These are phyloP conservation scores for Escarpia spicata DNA, from an alignment of 2,888 invertebrate species.

Conservation along the genomic window DNA sequence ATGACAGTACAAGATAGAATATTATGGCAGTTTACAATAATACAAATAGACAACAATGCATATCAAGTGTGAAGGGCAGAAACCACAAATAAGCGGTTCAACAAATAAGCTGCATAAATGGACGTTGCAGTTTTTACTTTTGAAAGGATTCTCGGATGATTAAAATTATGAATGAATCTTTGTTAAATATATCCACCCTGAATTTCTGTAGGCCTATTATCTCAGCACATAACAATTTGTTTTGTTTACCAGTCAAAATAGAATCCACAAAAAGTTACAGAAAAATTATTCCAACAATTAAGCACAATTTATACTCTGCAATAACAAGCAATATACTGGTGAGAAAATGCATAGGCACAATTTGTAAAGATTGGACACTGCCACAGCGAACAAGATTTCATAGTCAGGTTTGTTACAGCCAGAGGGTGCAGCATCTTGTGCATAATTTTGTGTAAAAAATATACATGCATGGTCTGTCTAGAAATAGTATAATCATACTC, in stretches of 20 bases:
- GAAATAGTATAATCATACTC: no score
- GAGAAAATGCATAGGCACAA: neutral
- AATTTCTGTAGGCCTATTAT: neutral
- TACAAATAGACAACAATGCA: conserved; percentile 3
- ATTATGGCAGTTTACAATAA: neutral
- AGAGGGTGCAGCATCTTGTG: neutral
- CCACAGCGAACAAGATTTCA: neutral
- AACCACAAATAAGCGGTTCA: neutral
- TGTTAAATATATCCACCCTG: neutral
- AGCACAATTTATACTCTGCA: neutral
- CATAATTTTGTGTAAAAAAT: no score
- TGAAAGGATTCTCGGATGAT: neutral
- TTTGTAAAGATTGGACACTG: neutral
- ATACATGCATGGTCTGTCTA: no score
- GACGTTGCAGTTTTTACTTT: neutral
- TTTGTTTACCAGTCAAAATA: neutral
- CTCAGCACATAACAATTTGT: neutral
- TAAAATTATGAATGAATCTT: neutral
- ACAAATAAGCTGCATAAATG: neutral
- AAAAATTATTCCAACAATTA: neutral
- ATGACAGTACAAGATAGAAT: neutral
- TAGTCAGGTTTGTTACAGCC: neutral
- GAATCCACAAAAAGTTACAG: neutral
- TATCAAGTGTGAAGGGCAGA: neutral
- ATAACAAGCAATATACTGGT: neutral